A percentile compares a stretch with the other conserved stretches of the same genome.
These are phyloP conservation scores for Liopterus haemorrhoidalis DNA, from an alignment of 2,888 invertebrate genomes.

Conservation along the genomic window DNA sequence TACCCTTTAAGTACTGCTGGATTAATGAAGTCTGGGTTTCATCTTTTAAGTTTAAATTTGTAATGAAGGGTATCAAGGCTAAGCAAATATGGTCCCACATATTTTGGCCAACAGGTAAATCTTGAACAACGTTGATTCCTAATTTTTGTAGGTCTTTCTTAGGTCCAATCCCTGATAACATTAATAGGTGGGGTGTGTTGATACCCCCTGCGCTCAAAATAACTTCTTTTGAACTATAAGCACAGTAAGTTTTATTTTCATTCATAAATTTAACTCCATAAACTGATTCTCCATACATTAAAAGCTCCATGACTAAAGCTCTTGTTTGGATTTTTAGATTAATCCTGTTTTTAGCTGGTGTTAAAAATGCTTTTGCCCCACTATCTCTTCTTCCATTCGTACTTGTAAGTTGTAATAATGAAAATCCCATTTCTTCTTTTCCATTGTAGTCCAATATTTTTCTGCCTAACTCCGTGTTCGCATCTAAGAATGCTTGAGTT, in stretches of 20 bases:
- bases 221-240: conserved; percentile 57
- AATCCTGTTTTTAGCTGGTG: conserved; percentile 38
- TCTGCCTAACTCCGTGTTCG: background rate
- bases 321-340: conserved; percentile 47
- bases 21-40: background rate
- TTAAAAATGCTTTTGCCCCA: conserved; percentile 44
- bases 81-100: conserved; percentile 55
- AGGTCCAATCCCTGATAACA: conserved; percentile 68
- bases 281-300: conserved; percentile 50
- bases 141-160: conserved; percentile 50
- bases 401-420: conserved; percentile 44
- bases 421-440: conserved; percentile 42
- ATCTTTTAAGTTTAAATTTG: background rate
- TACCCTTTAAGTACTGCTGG: background rate
- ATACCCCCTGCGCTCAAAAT: conserved; percentile 71
- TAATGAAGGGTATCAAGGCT: background rate
- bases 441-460: conserved; percentile 40
- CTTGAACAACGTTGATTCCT: conserved; percentile 52
- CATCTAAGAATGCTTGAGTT: conserved; percentile 6
- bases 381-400: conserved; percentile 40
- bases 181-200: conserved; percentile 68
- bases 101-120: conserved; percentile 59
- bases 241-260: conserved; percentile 43
- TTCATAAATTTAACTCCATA: conserved; percentile 51
- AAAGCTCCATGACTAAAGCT: conserved; percentile 49